Conservation (phyloP, 2,797 vertebrate species). For the Mionectes olivaceus region DNA sequence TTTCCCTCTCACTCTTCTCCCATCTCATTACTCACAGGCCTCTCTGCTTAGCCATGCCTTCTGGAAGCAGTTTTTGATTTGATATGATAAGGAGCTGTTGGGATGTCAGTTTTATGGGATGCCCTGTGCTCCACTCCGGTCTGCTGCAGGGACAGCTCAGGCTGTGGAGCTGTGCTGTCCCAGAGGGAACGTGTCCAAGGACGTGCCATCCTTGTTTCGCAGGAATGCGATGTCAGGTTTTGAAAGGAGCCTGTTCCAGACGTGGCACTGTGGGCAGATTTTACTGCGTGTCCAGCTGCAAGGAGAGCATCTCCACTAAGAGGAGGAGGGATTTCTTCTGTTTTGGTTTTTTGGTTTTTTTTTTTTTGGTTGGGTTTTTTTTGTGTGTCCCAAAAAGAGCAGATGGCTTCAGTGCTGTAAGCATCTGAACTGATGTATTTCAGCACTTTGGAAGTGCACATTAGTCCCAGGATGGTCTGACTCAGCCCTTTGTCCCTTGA, state of each 20-base stretch:
- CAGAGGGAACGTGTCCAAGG: neutral
- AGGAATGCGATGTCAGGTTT: neutral
- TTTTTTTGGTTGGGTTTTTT: neutral
- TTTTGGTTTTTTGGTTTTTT: no score
- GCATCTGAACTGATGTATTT: neutral
- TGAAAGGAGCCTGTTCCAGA: neutral
- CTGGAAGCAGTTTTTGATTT: neutral
- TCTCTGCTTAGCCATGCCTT: neutral
- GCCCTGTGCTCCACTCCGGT: neutral
- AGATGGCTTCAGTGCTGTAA: neutral
- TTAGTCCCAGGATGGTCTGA: slow-evolving; percentile 20
- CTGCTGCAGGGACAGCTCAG: neutral
- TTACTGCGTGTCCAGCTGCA: neutral
- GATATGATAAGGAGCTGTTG: neutral
- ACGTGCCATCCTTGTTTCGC: neutral
- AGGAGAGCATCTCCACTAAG: neutral
- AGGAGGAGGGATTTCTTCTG: neutral
- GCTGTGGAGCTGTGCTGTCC: slow-evolving; percentile 1
- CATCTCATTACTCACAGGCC: neutral
- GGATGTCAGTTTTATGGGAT: neutral
- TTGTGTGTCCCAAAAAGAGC: neutral
- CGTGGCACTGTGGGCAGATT: neutral
- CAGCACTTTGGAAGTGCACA: neutral
- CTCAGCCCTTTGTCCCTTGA: slow-evolving; percentile 32
- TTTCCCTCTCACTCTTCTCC: neutral